Evolutionary conservation across 2,113 vertebrate species (phyloP).

Genomic region (Hypomesus transpacificus): DNA sequence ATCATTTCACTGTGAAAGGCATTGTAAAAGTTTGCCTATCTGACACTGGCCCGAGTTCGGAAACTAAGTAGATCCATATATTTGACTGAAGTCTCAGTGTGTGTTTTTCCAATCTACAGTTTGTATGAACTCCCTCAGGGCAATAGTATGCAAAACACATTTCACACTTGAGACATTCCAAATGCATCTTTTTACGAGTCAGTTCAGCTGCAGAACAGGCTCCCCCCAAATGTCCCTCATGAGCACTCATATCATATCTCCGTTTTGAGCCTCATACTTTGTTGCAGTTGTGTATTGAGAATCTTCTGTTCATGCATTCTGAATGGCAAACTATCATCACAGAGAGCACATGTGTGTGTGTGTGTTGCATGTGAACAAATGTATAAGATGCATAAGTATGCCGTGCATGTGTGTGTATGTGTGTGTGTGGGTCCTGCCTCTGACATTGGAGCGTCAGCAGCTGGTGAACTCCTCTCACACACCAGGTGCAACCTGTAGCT

Average conservation of each 20-base stretch:
- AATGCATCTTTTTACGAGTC: constrained; percentile 2
- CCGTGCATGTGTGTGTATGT: constrained; percentile 12
- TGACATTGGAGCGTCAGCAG: constrained; percentile 68
- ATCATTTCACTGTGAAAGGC: constrained; percentile 36
- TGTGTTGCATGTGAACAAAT: background rate
- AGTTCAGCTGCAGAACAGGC: constrained; percentile 2
- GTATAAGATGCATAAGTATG: too few relatives aligned
- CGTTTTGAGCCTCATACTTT: background rate
- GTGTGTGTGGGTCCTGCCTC: constrained; percentile 30
- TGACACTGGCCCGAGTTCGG: background rate
- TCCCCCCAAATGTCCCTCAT: background rate
- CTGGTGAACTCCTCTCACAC: constrained; percentile 68
- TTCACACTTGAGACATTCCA: constrained; percentile 23
- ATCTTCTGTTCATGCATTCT: constrained; percentile 20
- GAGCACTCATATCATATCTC: background rate
- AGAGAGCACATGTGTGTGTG: constrained; percentile 32
- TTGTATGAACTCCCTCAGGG: constrained; percentile 6
- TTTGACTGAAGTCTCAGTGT: constrained; percentile 18
- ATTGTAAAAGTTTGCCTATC: constrained; percentile 18
- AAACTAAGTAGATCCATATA: constrained; percentile 15
- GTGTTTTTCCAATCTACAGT: constrained; percentile 23
- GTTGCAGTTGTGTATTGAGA: constrained; percentile 17
- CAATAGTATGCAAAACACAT: constrained; percentile 15
- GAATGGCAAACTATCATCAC: constrained; percentile 19
- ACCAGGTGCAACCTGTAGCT: constrained; percentile 71